These are phyloP conservation scores for Quadriops clusia DNA, from an alignment of 2,888 invertebrate species.

Conservation along the genomic window DNA sequence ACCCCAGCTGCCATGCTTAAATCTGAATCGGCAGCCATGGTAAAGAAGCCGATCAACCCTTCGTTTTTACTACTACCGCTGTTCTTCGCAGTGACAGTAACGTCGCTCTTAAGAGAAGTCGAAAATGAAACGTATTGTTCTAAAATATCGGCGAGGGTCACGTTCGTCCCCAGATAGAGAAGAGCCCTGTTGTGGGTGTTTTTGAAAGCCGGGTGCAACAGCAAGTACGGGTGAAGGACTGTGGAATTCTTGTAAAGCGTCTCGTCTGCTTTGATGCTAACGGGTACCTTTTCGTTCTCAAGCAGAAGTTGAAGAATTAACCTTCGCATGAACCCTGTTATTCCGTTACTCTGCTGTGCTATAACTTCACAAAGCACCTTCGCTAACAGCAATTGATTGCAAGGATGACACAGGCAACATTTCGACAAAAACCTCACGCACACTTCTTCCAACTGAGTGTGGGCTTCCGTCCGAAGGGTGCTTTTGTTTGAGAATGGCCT, in stretches of 20 bases:
- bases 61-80: slow-evolving; percentile 19
- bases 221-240: slow-evolving; percentile 29
- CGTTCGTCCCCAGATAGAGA: slow-evolving; percentile 61
- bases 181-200: slow-evolving; percentile 61
- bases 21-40: slow-evolving; percentile 36
- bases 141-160: slow-evolving; percentile 62
- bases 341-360: slow-evolving; percentile 50
- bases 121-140: slow-evolving; percentile 45
- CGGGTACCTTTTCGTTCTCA: slow-evolving; percentile 72
- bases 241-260: slow-evolving; percentile 32
- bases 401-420: slow-evolving; percentile 73
- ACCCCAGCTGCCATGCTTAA: slow-evolving; percentile 73
- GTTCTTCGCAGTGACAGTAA: slow-evolving; percentile 19
- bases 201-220: slow-evolving; percentile 58
- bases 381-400: slow-evolving; percentile 74
- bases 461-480: slow-evolving; percentile 29
- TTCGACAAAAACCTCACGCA: slow-evolving; percentile 73
- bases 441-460: slow-evolving; percentile 55
- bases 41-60: slow-evolving; percentile 34
- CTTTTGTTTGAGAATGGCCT: slow-evolving; percentile 25
- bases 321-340: slow-evolving; percentile 80
- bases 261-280: slow-evolving; percentile 49
- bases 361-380: slow-evolving; percentile 67
- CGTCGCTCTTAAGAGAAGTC: slow-evolving; percentile 12
- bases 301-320: slow-evolving; percentile 74